Evolutionary conservation across 2,888 invertebrate genomes (phyloP), one percentile per base, ranked within the genome.

Genomic region (Trachelus tabidus): DNA sequence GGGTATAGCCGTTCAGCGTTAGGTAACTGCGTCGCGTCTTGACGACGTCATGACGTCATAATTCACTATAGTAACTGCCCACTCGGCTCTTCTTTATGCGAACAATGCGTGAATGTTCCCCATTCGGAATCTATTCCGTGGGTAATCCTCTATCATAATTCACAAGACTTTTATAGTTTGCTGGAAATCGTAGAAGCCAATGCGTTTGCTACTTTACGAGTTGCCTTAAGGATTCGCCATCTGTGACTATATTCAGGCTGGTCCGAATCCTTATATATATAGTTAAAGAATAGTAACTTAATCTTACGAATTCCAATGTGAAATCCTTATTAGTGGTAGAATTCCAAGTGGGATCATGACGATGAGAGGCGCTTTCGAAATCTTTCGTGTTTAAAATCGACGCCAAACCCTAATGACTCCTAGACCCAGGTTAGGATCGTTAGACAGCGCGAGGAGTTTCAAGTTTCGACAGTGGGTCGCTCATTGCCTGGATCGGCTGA

Each of bases 161-260:
- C 85, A 84, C 75, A 56, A 69, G 75, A 81, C 78, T 84, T 86
- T 88, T 85, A 88, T 88, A 85, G 87, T 85, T 87, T 83, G 83
- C 81, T 82, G 82, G 86, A 85, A 86, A 81, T 80, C 71, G 68
- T 76, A 73, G 73, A 23, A 56, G 9, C 56, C 56, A 23, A 56
- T 23, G 56, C 23, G 76, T 74, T 77, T 23, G 33, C 68, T 76
- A 75, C 78, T 82, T 82, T 82, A 81, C 78, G 81, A 81, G 74
- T 33, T 71, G 33, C 37, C 69, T 74, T 23, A 75, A 81, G 82
- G 78, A 81, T 81, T 83, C 73, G 83, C 82, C 84, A 83, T 80
- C 82, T 80, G 81, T 78, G 73, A 77, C 35, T 34, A 34, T n/a
- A 68, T 73, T 31, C 68, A 76, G 76, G 56, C 56, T 15, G 23